Evolutionary conservation across 2,888 invertebrate species (phyloP), one percentile per base, ranked within the genome.

Genomic region (Cecidostiba fungosa): DNA sequence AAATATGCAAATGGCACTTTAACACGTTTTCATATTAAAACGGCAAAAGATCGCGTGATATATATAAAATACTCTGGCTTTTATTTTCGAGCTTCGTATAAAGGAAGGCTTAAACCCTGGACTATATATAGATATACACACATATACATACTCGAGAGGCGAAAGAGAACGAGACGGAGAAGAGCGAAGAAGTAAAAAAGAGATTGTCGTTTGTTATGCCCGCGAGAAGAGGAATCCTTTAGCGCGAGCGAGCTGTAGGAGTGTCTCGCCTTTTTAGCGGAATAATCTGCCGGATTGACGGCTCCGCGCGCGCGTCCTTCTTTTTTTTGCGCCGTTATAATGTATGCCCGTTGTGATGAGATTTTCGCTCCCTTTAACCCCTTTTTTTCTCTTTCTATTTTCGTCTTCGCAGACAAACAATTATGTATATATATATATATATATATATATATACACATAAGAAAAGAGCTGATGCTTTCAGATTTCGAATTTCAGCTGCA

Each of bases 201-300:
- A 59, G 39, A 79, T 36, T 39, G 77, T 26, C 84, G 78, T 84
- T 84, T 84, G 79, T 84, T 84, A 84, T 79, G 62, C 74, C 39
- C 50, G 50, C 50, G 50, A 69, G 50, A 19, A 76, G 39, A 80
- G 50, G 23, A 76, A 84, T 84, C 66, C 84, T 78, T 84, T 84
- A 43, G 72, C 62, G 26, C 47, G 32, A 36, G 74, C n/a, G 32
- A 12, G 62, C 39, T n/a, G 8, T 23, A n/a, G 32, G 32, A 54
- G 54, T 32, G 66, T 50, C 76, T 76, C 47, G 66, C 23, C 79
- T 54, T 79, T 84, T 84, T 76, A 80, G 32, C 69, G 78, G 78
- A 80, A 84, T 84, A 84, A 84, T 84, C 79, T 70, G 79, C 16
- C 23, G 59, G 84, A 84, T 84, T 79, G 84, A 84, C 79, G 74